These are phyloP conservation scores for Sisyra nigra DNA, from an alignment of 2,888 invertebrate species.

Conservation along the genomic window DNA sequence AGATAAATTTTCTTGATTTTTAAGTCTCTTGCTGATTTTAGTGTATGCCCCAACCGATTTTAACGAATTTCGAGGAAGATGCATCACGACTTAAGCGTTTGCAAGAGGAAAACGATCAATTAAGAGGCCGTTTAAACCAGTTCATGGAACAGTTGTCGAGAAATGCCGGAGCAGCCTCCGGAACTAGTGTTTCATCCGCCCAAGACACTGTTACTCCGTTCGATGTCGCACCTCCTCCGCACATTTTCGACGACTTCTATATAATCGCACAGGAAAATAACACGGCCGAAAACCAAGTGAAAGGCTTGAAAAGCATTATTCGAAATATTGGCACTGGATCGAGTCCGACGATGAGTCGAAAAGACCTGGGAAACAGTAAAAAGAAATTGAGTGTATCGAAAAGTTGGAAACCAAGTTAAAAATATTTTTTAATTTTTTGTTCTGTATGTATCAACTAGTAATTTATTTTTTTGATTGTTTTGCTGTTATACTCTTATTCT, in stretches of 20 bases:
- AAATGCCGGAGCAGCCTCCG: constrained; percentile 33
- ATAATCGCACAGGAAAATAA: constrained; percentile 65
- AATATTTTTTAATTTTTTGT: too few species aligned
- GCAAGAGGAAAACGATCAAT: constrained; percentile 66
- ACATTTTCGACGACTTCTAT: constrained; percentile 82
- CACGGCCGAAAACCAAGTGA: constrained; percentile 46
- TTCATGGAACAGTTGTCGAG: constrained; percentile 28
- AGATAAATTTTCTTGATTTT: too few species aligned
- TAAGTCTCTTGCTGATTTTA: too few species aligned
- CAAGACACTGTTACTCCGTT: constrained; percentile 42
- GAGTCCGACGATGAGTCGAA: constrained; percentile 65
- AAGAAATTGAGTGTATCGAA: constrained; percentile 18
- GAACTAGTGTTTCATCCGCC: constrained; percentile 36
- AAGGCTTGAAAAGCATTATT: constrained; percentile 61
- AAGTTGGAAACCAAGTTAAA: constrained; percentile 1
- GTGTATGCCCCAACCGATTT: constrained; percentile 74
- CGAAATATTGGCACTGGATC: constrained; percentile 64
- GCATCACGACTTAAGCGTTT: constrained; percentile 60
- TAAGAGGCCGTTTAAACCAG: constrained; percentile 40
- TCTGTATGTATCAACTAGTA: too few species aligned
- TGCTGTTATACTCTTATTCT: too few species aligned
- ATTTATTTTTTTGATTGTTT: too few species aligned
- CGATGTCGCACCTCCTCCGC: constrained; percentile 53
- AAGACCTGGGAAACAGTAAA: constrained; percentile 37
- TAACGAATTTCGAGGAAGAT: constrained; percentile 77